phyloP scores from a whole-genome alignment of 2,797 vertebrate genomes.

The Scolopax rusticola region DNA sequence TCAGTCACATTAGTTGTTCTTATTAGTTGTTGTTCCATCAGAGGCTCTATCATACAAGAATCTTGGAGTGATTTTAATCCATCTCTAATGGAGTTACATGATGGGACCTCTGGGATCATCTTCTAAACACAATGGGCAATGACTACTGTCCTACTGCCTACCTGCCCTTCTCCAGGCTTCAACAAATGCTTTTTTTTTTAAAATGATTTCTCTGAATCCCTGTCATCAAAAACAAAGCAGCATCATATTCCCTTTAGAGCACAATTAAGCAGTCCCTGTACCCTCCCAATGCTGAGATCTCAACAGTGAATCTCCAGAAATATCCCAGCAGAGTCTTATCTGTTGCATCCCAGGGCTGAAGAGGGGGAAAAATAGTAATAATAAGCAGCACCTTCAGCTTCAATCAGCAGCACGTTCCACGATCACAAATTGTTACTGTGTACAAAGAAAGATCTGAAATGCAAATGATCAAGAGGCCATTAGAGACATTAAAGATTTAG shows the following conservation, averaged over 20 bases:
- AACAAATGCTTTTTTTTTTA: not conserved
- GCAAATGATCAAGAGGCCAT: conserved; percentile 33
- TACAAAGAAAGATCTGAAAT: conserved; percentile 10
- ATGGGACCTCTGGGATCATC: not conserved
- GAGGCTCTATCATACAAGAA: not conserved
- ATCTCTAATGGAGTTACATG: not conserved
- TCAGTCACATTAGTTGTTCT: not conserved
- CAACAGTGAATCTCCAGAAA: not conserved
- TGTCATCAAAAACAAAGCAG: not conserved
- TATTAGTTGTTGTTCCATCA: not conserved
- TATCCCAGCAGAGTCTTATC: not conserved
- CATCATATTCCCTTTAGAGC: not conserved
- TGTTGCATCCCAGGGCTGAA: not conserved
- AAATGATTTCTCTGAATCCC: not conserved
- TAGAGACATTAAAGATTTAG: conserved; percentile 65
- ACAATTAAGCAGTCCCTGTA: not conserved
- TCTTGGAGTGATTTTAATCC: not conserved
- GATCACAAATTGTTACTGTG: not conserved
- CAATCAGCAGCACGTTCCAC: not conserved
- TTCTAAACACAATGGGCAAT: not conserved
- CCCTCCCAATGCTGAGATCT: not conserved
- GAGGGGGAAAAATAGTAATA: not conserved
- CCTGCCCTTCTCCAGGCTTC: not conserved
- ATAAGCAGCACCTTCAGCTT: conserved; percentile 17
- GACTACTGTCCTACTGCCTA: not conserved